A percentile compares a stretch with the other conserved stretches of the same genome.
These are phyloP conservation scores for Pygmarrhopalites habei DNA, from an alignment of 1,140 invertebrate species.

Conservation along the genomic window DNA sequence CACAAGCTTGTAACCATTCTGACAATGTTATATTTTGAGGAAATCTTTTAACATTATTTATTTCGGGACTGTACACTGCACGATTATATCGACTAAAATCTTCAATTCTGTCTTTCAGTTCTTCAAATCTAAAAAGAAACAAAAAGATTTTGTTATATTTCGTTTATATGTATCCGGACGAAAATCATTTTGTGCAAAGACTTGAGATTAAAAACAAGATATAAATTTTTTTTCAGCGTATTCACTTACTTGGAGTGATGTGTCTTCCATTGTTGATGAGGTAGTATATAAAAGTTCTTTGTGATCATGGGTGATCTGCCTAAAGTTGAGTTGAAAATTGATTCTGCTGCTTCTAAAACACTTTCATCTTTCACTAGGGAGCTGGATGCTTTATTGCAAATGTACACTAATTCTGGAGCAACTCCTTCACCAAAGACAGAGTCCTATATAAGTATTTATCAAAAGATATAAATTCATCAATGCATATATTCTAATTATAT, in stretches of 20 bases:
- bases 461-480: background rate
- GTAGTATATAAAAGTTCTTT: constrained; percentile 20
- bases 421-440: constrained; percentile 25
- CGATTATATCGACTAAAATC: constrained; percentile 26
- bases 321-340: constrained; percentile 16
- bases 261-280: constrained; percentile 19
- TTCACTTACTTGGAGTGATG: constrained; percentile 10
- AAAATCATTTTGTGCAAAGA: background rate
- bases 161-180: background rate
- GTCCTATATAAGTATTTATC: constrained; percentile 12
- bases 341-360: constrained; percentile 6
- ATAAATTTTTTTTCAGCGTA: background rate
- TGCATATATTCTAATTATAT: background rate
- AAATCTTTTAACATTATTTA: constrained; percentile 7
- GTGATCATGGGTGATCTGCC: constrained; percentile 21
- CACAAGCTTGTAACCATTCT: constrained; percentile 21
- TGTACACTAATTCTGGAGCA: constrained; percentile 26
- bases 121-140: constrained; percentile 17
- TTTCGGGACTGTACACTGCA: constrained; percentile 10
- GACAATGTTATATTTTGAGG: constrained; percentile 18
- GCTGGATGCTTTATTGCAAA: constrained; percentile 29
- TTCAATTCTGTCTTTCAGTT: constrained; percentile 16
- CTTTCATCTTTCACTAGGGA: constrained; percentile 20
- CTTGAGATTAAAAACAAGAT: background rate
- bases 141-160: background rate